phyloP scores from a whole-genome alignment of 2,888 invertebrate genomes.

The Caenorhabditis panamensis region DNA sequence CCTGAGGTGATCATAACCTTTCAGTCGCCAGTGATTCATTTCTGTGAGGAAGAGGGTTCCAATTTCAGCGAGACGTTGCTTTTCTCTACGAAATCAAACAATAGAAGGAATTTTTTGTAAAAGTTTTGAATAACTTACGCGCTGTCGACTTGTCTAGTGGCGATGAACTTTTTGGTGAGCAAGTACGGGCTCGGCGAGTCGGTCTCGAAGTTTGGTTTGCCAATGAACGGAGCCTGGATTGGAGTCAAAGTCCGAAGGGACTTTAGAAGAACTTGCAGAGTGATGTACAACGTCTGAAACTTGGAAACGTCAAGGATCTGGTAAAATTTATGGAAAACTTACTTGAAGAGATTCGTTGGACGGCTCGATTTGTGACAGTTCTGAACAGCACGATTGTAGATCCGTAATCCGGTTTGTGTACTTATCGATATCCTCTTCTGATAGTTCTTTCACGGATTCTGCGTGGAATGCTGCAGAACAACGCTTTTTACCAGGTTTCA shows the following conservation, averaged over 20 bases:
- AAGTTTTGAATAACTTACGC: no score
- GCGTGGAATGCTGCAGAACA: constrained; percentile 41
- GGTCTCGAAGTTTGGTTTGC: constrained; percentile 53
- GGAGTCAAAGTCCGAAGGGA: constrained; percentile 44
- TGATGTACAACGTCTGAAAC: constrained; percentile 52
- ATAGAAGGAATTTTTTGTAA: no score
- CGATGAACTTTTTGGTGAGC: constrained; percentile 34
- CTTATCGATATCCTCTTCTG: constrained; percentile 35
- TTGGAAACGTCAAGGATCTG: no score
- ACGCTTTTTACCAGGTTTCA: no score
- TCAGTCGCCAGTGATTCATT: constrained; percentile 53
- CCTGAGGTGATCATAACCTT: constrained; percentile 23
- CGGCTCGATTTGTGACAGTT: constrained; percentile 32
- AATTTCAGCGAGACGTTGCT: constrained; percentile 43
- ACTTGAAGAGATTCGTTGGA: constrained; percentile 47
- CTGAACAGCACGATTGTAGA: constrained; percentile 28
- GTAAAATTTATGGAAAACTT: no score
- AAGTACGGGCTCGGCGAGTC: constrained; percentile 31
- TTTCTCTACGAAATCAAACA: constrained; percentile 33
- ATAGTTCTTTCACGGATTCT: constrained; percentile 15
- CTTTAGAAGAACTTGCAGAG: constrained; percentile 53
- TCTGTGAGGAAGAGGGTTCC: constrained; percentile 48
- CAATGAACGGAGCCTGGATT: constrained; percentile 44
- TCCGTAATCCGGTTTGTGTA: constrained; percentile 39
- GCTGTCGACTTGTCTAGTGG: constrained; percentile 31